Evolutionary conservation across 2,797 vertebrate genomes (phyloP), one percentile per base, ranked within the genome.

Genomic region (Tauraco hartlaubi): DNA sequence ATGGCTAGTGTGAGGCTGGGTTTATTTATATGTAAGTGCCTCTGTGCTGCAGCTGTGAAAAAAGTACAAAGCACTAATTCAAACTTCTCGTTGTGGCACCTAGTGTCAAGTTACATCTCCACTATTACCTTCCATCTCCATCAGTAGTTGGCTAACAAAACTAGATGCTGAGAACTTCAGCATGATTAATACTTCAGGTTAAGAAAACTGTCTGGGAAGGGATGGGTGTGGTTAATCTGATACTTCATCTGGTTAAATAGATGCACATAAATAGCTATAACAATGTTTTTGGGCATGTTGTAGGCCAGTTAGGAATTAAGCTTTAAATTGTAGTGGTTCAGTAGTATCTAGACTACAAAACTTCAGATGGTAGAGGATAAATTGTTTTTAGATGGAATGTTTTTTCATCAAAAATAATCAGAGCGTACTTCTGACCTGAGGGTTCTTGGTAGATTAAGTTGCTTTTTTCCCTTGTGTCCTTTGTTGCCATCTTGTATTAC

Each of bases 1-100:
- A 62, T 11, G 82, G 96, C 77, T 49, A 56, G 49, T 28, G 62
- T 20, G 66, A 78, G 75, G 79, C 19, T 49, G 5, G 9, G 72
- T 93, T 96, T 97, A 81, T 97, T 96, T 94, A 88, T 88, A 28
- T 3, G 0, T 67, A 88, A 94, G 93, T 35, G 59, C 59, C 73
- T 92, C 84, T 6, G 2, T 11, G 18, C 90, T 90, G 59, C 20
- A 85, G 88, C 92, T 81, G 80, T 62, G 85, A 66, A 35, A 86
- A 80, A 20, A 22, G 77, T 19, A 89, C 92, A 96, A 77, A 84
- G 85, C 61, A 44, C 62, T 83, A 81, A 97, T 96, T 97, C 96
- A 97, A 12, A 37, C 16, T 54, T 69, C 84, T 89, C 37, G 48
- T 76, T 19, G 18, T 49, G 59, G 64, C 73, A 74, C 51, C 68